A percentile compares a stretch with the other conserved stretches of the same genome.
These are phyloP conservation scores for Drosophila serrata DNA, from an alignment of 1,140 invertebrate species.

Conservation along the genomic window DNA sequence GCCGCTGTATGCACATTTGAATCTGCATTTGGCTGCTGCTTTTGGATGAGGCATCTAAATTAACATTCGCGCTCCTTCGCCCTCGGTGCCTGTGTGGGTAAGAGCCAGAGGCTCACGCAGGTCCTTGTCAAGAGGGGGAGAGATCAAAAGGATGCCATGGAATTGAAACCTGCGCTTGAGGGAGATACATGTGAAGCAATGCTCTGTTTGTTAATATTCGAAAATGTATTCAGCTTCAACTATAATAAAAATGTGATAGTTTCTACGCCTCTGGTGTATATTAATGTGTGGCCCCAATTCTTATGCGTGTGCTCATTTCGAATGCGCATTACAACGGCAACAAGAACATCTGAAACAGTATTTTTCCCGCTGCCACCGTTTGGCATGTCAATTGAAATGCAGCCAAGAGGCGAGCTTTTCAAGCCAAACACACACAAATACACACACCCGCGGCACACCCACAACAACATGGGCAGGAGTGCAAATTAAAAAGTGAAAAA, in stretches of 20 bases:
- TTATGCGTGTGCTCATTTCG: conserved; percentile 81
- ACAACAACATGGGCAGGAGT: conserved; percentile 21
- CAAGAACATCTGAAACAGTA: conserved; percentile 57
- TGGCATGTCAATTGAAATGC: conserved; percentile 78
- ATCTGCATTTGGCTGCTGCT: conserved; percentile 71
- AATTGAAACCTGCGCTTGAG: too few species aligned
- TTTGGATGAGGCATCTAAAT: conserved; percentile 69
- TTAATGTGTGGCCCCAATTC: conserved; percentile 82
- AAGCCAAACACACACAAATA: conserved; percentile 13
- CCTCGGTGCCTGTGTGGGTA: conserved; percentile 15
- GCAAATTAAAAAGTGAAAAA: conserved; percentile 74
- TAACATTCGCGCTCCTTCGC: conserved; percentile 68
- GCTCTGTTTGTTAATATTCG: background rate
- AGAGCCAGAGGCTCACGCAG: conserved; percentile 12
- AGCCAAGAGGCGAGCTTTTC: conserved; percentile 41
- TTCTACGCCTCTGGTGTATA: conserved; percentile 41
- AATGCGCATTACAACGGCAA: conserved; percentile 80
- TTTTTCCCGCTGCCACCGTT: conserved; percentile 49
- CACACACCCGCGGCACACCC: conserved; percentile 1
- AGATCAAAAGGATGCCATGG: background rate
- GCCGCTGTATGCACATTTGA: conserved; percentile 75
- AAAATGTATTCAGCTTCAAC: background rate
- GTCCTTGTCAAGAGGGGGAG: background rate
- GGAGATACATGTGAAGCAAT: background rate
- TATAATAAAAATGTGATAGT: too few species aligned